Evolutionary conservation across 2,888 invertebrate species (phyloP).

Genomic region (Temnothorax unifasciatus): DNA sequence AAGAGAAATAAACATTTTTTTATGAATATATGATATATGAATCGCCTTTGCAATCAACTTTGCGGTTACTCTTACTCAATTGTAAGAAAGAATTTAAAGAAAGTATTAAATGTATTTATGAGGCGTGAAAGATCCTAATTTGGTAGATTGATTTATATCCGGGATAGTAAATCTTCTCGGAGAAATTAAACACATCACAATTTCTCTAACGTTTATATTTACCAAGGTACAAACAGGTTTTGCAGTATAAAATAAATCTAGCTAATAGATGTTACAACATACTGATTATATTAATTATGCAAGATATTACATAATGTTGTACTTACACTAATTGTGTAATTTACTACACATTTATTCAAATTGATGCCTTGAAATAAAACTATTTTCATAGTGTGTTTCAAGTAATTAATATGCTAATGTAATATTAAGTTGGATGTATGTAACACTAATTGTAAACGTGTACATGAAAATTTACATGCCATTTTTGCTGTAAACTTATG

Average conservation of each 20-base stretch:
- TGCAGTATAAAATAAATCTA: constrained; percentile 1
- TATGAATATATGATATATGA: neutral
- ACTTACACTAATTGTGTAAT: neutral
- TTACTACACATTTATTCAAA: neutral
- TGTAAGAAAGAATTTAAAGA: neutral
- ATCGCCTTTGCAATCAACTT: neutral
- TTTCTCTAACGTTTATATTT: neutral
- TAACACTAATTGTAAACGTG: neutral
- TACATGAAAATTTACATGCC: neutral
- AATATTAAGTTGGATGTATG: neutral
- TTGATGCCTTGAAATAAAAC: neutral
- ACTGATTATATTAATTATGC: neutral
- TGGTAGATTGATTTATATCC: neutral
- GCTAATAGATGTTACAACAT: neutral
- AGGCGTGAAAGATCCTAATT: neutral
- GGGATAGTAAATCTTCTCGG: neutral
- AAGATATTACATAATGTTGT: neutral
- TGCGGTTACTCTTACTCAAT: neutral
- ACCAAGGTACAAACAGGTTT: neutral
- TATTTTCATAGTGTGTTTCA: neutral
- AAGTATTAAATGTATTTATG: neutral
- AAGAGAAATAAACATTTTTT: neutral
- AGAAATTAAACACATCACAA: neutral
- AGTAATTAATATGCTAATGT: neutral
- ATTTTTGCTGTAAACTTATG: neutral